Base-by-base conservation (phyloP, 1,140 invertebrate genomes). In the Sitodiplosis mosellana region DNA sequence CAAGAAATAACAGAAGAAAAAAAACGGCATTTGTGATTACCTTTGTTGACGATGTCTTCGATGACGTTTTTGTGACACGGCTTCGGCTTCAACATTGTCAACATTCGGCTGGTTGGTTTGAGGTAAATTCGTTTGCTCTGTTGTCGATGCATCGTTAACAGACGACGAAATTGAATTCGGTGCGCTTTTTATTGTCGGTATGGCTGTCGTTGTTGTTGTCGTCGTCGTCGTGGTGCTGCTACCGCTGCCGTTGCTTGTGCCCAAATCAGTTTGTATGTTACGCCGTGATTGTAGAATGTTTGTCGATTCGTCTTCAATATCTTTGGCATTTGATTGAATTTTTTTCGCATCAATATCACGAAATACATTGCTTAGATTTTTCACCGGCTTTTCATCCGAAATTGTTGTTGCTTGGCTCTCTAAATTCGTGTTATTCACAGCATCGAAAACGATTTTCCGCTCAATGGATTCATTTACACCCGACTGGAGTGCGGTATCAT, bases 251-350 rank as follows among this genome's bases (percentile, higher is more conserved):
- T 19, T 11, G 41, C 20, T 43, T 21, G 41, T 43, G 11, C 17
- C 12, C n/a, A 21, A 27, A 27, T 27, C 27, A 10, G 10, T 10
- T 27, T 27, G 3, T 27, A 27, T 10, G 27, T 27, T 21, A 43
- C 41, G 41, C 14, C 18, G 18, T 19, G 18, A 43, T 20, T 43
- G n/a, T n/a, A 43, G n/a, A 20, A 43, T 43, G 18, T 43, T 64
- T 63, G 43, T 63, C 61, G 57, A 59, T 54, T 64, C 59, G 40
- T 55, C 55, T 52, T 61, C 60, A 27, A 64, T 64, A 47, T 64
- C 61, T 53, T 64, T 64, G 33, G 63, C 64, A 44, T 64, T 58
- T 22, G 62, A 65, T 49, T 65, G 63, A 45, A 65, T 65, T 54
- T 64, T 65, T 1, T 59, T 56, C 7, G 51, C 41, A 49, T 64